Percentiles rank a stretch among this genome's conserved stretches.
phyloP scores from a whole-genome alignment of 2,113 vertebrate genomes.

The Dipodomys stephensi region DNA sequence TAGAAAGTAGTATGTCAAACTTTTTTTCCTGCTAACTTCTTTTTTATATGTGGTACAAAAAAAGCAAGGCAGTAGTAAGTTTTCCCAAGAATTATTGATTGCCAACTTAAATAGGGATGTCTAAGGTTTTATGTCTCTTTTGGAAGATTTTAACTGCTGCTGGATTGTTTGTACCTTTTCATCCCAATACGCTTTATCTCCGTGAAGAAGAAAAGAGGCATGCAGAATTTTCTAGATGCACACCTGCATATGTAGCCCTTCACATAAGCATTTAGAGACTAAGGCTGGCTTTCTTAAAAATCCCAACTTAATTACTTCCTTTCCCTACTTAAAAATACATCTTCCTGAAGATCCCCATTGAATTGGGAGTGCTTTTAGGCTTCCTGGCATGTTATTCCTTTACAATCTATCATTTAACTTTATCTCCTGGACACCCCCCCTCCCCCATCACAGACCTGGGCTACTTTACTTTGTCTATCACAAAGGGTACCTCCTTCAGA shows the following conservation, averaged over 20 bases:
- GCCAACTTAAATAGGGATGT: not conserved
- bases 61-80: not conserved
- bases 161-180: not conserved
- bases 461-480: not conserved
- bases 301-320: conserved; percentile 56
- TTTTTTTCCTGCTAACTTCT: no score
- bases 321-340: conserved; percentile 38
- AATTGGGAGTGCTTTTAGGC: conserved; percentile 53
- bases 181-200: not conserved
- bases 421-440: not conserved
- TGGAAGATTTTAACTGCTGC: conserved; percentile 8
- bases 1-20: not conserved
- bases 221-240: conserved; percentile 37
- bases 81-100: not conserved
- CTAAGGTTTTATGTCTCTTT: conserved; percentile 13
- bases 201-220: not conserved
- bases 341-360: not conserved
- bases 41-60: no score
- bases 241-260: not conserved
- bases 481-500: not conserved
- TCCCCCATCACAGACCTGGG: not conserved
- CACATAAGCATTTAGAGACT: conserved; percentile 20
- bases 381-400: conserved; percentile 12
- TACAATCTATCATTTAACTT: conserved; percentile 2
- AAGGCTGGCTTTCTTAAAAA: conserved; percentile 38